phyloP scores from a whole-genome alignment of 2,888 invertebrate species.

The Formica aserva region DNA sequence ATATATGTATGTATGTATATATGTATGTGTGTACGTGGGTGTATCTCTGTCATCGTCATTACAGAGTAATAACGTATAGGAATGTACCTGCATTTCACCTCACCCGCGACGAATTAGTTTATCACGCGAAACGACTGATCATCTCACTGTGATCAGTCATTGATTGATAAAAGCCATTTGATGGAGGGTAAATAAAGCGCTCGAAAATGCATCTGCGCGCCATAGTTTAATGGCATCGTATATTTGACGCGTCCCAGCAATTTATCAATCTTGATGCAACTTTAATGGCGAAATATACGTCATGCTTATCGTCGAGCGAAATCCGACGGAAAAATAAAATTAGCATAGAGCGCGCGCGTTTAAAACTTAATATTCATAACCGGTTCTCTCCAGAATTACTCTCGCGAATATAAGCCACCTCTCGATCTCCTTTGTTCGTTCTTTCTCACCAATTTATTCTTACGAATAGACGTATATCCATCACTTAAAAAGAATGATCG shows the following conservation, averaged over 20 bases:
- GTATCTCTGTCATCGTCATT: constrained; percentile 32
- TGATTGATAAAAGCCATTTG: constrained; percentile 48
- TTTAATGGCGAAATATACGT: constrained; percentile 43
- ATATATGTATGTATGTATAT: background rate
- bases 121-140: constrained; percentile 19
- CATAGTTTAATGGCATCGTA: constrained; percentile 39
- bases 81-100: constrained; percentile 11
- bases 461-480: background rate
- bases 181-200: constrained; percentile 47
- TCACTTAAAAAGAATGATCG: background rate
- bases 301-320: constrained; percentile 39
- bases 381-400: background rate
- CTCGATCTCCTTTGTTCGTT: background rate
- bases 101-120: constrained; percentile 36
- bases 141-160: constrained; percentile 28
- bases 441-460: background rate
- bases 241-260: constrained; percentile 40
- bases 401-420: background rate
- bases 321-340: constrained; percentile 33
- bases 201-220: constrained; percentile 46
- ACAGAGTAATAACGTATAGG: background rate
- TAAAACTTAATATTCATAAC: constrained; percentile 29
- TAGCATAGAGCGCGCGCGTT: constrained; percentile 14
- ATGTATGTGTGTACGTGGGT: background rate
- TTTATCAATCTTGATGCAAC: constrained; percentile 51